These are phyloP conservation scores for Alouatta palliata DNA, from an alignment of 2,113 vertebrate species.

Conservation along the genomic window DNA sequence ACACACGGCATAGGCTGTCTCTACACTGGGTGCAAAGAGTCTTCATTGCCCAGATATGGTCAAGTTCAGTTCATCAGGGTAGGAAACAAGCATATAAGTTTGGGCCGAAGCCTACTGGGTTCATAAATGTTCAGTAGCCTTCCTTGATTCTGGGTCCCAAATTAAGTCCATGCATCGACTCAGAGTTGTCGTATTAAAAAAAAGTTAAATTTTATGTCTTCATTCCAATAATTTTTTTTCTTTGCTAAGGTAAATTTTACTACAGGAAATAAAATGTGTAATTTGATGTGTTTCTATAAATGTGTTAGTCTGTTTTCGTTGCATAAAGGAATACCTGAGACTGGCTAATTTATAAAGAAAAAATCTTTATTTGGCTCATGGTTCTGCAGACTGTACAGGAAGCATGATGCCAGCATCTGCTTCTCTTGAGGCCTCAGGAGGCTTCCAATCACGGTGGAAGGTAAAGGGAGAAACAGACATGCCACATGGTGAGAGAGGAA, in stretches of 20 bases:
- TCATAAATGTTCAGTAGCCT: not conserved
- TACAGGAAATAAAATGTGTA: not conserved
- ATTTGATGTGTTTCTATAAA: constrained; percentile 27
- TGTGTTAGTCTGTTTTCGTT: too few species aligned
- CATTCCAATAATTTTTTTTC: not conserved
- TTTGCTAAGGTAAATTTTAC: not conserved
- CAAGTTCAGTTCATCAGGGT: not conserved
- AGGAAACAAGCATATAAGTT: not conserved
- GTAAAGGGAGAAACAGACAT: too few species aligned
- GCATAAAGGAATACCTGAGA: too few species aligned
- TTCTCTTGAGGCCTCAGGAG: too few species aligned
- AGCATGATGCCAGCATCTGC: too few species aligned
- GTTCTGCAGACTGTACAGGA: too few species aligned
- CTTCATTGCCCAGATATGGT: not conserved
- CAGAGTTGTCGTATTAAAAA: not conserved
- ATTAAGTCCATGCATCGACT: not conserved
- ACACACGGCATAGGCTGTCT: not conserved
- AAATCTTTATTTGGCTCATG: too few species aligned
- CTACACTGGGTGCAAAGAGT: not conserved
- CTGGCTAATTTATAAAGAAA: too few species aligned
- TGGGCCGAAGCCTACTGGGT: not conserved
- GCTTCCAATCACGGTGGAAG: too few species aligned
- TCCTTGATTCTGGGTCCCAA: not conserved
- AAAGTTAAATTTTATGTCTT: not conserved
- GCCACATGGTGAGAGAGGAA: too few species aligned